Evolutionary conservation across 1,140 invertebrate genomes (phyloP), one percentile per base, ranked within the genome.

Genomic region (Psilanteris sp.): DNA sequence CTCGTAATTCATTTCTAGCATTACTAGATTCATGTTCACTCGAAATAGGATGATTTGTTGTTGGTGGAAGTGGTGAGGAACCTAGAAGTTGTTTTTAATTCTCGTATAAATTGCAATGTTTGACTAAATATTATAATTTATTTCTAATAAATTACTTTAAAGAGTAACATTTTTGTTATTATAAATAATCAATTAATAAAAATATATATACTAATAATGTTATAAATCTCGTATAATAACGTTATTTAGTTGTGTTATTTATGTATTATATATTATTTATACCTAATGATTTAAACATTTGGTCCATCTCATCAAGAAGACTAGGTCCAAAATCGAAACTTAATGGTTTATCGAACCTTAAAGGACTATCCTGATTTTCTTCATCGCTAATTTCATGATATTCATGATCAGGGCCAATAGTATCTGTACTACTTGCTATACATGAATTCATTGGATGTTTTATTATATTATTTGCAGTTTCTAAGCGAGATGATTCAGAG

Each of bases 321-420:
- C 96, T 98, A 4, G 96, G 95, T 7, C 96, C 96, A 81, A 98
- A 94, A 88, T 98, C 97, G 64, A 96, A 93, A 36, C 93, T 92
- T 2, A 90, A 48, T 0, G 86, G 81, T 59, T 89, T 88, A 24
- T 89, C 87, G 24, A 88, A 88, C 74, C 84, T 85, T 13, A 88
- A 39, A 0, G 86, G 85, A 64, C 85, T 88, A 4, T 89, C 86
- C 36, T 89, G 87, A 66, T 89, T 93, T 77, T 96, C 95, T 72
- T 96, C 95, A 82, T 97, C 96, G 18, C 94, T 96, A 32, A 97
- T 97, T 87, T 97, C 95, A 83, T 97, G 95, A 84, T 97, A 97
- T 78, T 97, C 96, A 78, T 96, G 95, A 68, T 92, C 91, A 13
- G 86, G 86, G 64, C 84, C 79, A 78, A 82, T 78, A 2, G 57